A percentile compares a stretch with the other conserved stretches of the same genome.
Evolutionary conservation across 2,113 vertebrate genomes (phyloP).

Genomic region (Amphilophus citrinellus): DNA sequence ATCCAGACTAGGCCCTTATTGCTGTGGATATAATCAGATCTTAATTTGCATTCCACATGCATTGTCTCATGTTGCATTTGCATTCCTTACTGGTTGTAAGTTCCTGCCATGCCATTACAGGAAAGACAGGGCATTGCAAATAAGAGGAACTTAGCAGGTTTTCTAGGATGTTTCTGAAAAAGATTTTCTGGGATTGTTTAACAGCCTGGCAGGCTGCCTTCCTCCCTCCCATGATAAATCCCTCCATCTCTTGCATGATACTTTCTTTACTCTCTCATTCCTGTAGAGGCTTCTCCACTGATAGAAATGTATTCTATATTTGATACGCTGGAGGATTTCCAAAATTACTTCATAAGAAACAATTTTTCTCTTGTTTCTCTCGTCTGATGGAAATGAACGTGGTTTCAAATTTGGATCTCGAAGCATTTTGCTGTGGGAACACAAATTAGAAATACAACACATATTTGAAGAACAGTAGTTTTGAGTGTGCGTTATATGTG

Average conservation of each 20-base stretch:
- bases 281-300: background rate
- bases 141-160: constrained; percentile 8
- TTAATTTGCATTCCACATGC: constrained; percentile 9
- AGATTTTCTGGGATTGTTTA: background rate
- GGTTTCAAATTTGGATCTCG: background rate
- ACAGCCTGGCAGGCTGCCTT: background rate
- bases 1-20: background rate
- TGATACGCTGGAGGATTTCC: constrained; percentile 21
- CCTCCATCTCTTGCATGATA: constrained; percentile 12
- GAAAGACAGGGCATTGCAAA: background rate
- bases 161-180: constrained; percentile 16
- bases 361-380: background rate
- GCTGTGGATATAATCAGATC: constrained; percentile 7
- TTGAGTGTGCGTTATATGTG: background rate
- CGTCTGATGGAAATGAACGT: background rate
- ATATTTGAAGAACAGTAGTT: background rate
- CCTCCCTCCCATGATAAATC: constrained; percentile 14
- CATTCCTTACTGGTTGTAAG: background rate
- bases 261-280: constrained; percentile 7
- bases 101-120: background rate
- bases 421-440: background rate
- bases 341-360: constrained; percentile 20
- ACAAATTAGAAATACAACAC: background rate
- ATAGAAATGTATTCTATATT: constrained; percentile 32
- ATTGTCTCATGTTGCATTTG: background rate